Evolutionary conservation across 2,888 invertebrate species (phyloP), one percentile per base, ranked within the genome.

Genomic region (Aleiodes testaceus): DNA sequence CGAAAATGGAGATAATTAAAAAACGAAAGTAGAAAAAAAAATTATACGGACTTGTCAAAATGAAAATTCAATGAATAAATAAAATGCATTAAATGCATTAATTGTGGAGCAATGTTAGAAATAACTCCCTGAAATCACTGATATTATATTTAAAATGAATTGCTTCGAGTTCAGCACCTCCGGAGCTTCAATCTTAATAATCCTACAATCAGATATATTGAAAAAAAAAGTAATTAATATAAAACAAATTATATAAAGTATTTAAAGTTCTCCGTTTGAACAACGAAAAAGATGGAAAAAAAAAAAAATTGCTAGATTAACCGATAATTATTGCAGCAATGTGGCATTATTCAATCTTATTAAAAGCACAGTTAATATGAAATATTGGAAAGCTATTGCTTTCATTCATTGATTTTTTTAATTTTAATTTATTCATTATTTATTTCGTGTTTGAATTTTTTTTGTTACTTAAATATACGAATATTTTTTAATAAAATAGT

Each of bases 21-120:
- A 66, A 74, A 72, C 66, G 74, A 74, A 74, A 74, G 72, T 76
- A 66, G 74, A 55, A 71, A 12, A 52, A 55, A 71, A 12, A 52
- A 52, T 18, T 50, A 26, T 67, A 72, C 63, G 53, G 52, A 42
- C 68, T 69, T 49, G 55, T 61, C 7, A 55, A 73, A 36, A 55
- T 42, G 42, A 20, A 65, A 52, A 42, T 16, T 42, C 36, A 66
- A 26, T 11, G 44, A 66, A 36, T 14, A 66, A n/a, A 70, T 61
- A 20, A 59, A 22, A 30, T 70, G 69, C 47, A 53, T 73, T 30
- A 55, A 47, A 73, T 59, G 47, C 55, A 59, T 53, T 47, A 36
- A 65, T 61, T 36, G 9, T 36, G 36, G 36, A 36, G 36, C 36
- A 36, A 36, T 36, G 36, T 36, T 36, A 36, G 36, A 36, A 36